Percentiles rank a stretch among this genome's conserved stretches.
Conservation (phyloP, 2,797 vertebrate species). For the Psittacula echo region DNA sequence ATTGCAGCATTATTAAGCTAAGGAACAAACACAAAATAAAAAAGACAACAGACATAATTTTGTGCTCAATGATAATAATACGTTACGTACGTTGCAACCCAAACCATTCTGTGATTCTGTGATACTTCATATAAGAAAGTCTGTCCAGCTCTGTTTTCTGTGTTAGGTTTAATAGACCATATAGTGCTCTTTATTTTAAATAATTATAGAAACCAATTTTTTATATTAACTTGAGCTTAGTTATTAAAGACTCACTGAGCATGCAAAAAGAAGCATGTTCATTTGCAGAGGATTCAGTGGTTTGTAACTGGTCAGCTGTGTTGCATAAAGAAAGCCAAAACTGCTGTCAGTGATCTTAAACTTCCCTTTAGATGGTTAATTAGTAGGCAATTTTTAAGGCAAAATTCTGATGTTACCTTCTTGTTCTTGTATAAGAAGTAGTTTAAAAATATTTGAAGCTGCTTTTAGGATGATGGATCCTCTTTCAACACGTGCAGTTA, state of each 20-base stretch:
- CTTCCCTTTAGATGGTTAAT: not conserved
- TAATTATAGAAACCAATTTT: not conserved
- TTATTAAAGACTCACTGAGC: not conserved
- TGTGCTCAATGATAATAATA: not conserved
- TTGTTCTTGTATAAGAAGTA: not conserved
- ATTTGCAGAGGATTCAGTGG: not conserved
- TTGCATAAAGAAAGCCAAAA: not conserved
- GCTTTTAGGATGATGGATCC: not conserved
- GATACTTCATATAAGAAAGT: not conserved
- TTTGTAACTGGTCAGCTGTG: not conserved
- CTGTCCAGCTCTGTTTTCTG: not conserved
- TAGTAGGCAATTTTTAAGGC: not conserved
- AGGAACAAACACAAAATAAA: not conserved
- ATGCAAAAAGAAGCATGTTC: not conserved
- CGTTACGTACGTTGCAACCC: not conserved
- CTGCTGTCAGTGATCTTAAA: not conserved
- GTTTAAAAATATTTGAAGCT: not conserved
- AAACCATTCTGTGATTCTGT: not conserved
- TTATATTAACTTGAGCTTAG: not conserved
- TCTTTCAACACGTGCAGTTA: not conserved
- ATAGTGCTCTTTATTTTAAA: not conserved
- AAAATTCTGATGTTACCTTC: not conserved
- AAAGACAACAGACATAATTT: not conserved
- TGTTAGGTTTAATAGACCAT: not conserved
- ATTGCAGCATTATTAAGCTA: not conserved